These are phyloP conservation scores for Liodrosophila aerea DNA, from an alignment of 2,888 invertebrate genomes.

Conservation along the genomic window DNA sequence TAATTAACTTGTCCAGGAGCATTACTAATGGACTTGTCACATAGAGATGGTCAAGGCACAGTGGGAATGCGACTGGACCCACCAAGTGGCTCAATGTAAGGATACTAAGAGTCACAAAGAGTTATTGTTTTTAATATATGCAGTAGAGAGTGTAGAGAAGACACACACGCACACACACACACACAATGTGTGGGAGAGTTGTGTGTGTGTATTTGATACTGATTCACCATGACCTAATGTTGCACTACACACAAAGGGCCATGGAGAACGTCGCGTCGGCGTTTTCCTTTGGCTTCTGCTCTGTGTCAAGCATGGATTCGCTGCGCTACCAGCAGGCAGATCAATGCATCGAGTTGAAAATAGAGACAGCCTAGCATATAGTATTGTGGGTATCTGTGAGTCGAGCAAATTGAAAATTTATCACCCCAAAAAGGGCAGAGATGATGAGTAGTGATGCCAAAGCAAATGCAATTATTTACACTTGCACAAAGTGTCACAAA, in stretches of 20 bases:
- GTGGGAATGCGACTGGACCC: conserved; percentile 44
- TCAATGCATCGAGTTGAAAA: conserved; percentile 20
- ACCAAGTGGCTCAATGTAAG: conserved; percentile 55
- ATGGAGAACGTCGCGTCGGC: conserved; percentile 52
- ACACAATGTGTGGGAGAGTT: conserved; percentile 1
- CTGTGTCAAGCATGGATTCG: conserved; percentile 66
- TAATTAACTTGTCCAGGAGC: conserved; percentile 50
- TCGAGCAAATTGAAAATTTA: conserved; percentile 76
- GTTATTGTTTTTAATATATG: conserved; percentile 74
- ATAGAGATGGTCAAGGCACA: conserved; percentile 9
- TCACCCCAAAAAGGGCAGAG: conserved; percentile 50
- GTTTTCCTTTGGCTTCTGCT: conserved; percentile 17
- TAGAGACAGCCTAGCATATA: neutral
- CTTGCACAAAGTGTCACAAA: conserved; percentile 50
- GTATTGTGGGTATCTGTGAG: conserved; percentile 57
- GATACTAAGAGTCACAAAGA: conserved; percentile 49
- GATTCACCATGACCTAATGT: conserved; percentile 73
- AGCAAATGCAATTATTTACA: conserved; percentile 69
- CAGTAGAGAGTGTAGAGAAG: conserved; percentile 24
- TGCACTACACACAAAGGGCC: conserved; percentile 74
- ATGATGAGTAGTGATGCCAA: conserved; percentile 70
- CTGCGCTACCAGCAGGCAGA: conserved; percentile 63
- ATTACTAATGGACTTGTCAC: conserved; percentile 57
- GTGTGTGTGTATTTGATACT: conserved; percentile 29
- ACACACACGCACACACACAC: neutral